These are phyloP conservation scores for Entomobrya multifasciata DNA, from an alignment of 2,888 invertebrate species.

Conservation along the genomic window DNA sequence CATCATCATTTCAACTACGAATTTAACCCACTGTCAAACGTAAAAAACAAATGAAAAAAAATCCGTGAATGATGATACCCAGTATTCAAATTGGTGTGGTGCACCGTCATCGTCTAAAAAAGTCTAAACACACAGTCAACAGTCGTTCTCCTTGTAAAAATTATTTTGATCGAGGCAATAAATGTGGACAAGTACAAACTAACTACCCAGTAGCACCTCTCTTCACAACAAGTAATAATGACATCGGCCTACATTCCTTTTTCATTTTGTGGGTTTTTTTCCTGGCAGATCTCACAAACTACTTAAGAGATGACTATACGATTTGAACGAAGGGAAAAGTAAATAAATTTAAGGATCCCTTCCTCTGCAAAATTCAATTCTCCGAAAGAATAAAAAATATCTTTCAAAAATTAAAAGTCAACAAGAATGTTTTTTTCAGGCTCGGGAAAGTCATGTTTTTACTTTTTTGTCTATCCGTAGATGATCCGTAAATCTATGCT, in stretches of 20 bases:
- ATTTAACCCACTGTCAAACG: conserved; percentile 29
- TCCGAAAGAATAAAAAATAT: no score
- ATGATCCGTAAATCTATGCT: background rate
- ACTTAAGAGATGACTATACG: conserved; percentile 5
- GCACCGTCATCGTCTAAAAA: conserved; percentile 24
- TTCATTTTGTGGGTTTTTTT: conserved; percentile 49
- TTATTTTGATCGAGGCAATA: conserved; percentile 57
- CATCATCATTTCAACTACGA: conserved; percentile 26
- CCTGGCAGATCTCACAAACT: no score
- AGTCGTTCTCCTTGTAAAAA: background rate
- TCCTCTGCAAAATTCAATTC: no score
- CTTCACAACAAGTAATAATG: conserved; percentile 63
- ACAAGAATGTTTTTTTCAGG: conserved; percentile 25
- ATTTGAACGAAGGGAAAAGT: background rate
- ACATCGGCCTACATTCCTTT: conserved; percentile 58
- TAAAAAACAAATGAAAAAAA: conserved; percentile 33
- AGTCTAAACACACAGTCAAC: background rate
- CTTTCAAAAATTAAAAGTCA: no score
- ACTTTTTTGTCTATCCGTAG: background rate
- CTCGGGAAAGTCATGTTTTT: conserved; percentile 45
- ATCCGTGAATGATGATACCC: conserved; percentile 7
- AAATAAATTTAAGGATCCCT: no score
- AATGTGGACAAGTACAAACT: conserved; percentile 53
- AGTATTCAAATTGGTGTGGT: no score
- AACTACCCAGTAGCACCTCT: conserved; percentile 53